These are phyloP conservation scores for Popillia japonica DNA, from an alignment of 1,140 invertebrate genomes.

Conservation along the genomic window DNA sequence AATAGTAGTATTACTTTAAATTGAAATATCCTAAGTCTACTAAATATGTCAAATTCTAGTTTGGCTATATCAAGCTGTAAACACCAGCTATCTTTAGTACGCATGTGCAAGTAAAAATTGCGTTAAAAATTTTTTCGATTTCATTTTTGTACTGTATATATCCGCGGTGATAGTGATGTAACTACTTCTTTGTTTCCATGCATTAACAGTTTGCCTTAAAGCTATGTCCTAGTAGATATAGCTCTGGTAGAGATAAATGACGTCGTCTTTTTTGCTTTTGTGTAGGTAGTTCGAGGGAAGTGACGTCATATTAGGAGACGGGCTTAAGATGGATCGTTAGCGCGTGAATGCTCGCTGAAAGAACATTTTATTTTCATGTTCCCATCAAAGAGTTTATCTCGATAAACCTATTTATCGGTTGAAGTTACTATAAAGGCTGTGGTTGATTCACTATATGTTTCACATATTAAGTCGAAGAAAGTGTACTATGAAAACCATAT, in stretches of 20 bases:
- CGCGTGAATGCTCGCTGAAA: not conserved
- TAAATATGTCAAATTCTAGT: no score
- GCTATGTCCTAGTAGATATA: not conserved
- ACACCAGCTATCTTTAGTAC: no score
- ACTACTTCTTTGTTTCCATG: not conserved
- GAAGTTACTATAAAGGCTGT: no score
- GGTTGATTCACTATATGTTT: no score
- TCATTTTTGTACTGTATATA: not conserved
- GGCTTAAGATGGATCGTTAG: constrained; percentile 11
- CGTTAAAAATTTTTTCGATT: not conserved
- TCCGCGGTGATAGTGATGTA: not conserved
- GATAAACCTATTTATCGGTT: no score
- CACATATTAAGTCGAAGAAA: no score
- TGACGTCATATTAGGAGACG: constrained; percentile 3
- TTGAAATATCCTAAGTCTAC: no score
- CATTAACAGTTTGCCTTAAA: constrained; percentile 11
- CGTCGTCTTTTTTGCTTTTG: not conserved
- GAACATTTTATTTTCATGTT: constrained; percentile 6
- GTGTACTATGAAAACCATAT: no score
- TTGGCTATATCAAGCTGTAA: no score
- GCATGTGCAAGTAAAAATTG: no score
- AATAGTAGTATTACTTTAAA: no score
- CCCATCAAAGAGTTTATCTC: no score
- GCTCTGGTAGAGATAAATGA: not conserved
- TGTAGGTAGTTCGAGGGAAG: not conserved